These are phyloP conservation scores for Helogale parvula DNA, from an alignment of 2,113 vertebrate genomes.

Conservation along the genomic window DNA sequence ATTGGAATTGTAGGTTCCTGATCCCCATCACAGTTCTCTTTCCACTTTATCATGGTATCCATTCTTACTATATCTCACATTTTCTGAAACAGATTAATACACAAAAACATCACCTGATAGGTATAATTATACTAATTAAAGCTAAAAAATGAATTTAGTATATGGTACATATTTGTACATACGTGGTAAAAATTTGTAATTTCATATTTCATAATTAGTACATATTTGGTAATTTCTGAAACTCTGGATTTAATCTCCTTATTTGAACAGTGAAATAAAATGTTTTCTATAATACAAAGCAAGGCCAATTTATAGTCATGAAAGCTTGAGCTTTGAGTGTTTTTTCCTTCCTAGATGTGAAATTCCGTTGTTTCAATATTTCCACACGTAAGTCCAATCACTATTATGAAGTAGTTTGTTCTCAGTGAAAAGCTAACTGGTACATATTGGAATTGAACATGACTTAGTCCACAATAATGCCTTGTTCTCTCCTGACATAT, in stretches of 20 bases:
- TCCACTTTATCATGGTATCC: neutral
- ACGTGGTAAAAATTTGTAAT: neutral
- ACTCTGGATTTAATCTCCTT: constrained; percentile 14
- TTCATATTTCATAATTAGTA: neutral
- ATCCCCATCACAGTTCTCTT: neutral
- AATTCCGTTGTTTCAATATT: neutral
- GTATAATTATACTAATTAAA: neutral
- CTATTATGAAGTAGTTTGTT: neutral
- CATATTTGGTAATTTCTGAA: neutral
- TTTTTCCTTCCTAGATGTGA: neutral
- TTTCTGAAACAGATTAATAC: neutral
- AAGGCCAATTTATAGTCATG: neutral
- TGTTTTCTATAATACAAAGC: neutral
- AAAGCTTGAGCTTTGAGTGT: neutral
- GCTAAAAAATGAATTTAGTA: neutral
- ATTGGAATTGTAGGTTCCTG: neutral
- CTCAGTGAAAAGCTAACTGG: neutral
- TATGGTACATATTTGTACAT: neutral
- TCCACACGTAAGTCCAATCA: neutral
- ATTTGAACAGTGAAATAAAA: neutral
- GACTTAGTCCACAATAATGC: neutral
- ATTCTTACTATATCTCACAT: neutral
- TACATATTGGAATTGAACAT: neutral
- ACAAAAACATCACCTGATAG: neutral
- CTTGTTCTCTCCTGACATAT: neutral